These are phyloP conservation scores for Bungarus multicinctus DNA, from an alignment of 2,113 vertebrate genomes.

Conservation along the genomic window DNA sequence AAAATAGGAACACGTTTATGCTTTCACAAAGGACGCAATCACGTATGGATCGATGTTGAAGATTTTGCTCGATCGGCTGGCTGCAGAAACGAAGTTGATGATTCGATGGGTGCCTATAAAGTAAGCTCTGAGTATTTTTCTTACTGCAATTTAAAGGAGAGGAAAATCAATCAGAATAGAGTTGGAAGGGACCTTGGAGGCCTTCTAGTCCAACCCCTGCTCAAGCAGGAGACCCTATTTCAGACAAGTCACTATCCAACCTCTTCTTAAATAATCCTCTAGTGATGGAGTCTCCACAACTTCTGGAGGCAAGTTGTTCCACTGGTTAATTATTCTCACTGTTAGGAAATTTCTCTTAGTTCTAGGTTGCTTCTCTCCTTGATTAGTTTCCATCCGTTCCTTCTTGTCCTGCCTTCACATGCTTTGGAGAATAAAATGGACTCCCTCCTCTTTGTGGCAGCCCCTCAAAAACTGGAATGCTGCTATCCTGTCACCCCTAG, in stretches of 20 bases:
- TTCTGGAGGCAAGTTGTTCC: not conserved
- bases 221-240: not conserved
- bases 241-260: not conserved
- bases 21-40: constrained; percentile 89
- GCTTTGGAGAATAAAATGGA: not conserved
- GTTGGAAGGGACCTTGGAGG: not conserved
- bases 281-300: not conserved
- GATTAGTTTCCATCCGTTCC: not conserved
- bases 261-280: not conserved
- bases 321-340: not conserved
- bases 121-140: constrained; percentile 57
- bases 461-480: not conserved
- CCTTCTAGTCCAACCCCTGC: not conserved
- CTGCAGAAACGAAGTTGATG: constrained; percentile 81
- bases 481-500: accelerated
- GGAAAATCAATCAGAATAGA: not conserved
- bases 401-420: not conserved
- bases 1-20: constrained; percentile 87
- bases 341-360: not conserved
- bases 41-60: constrained; percentile 94
- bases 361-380: not conserved
- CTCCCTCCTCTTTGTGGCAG: not conserved
- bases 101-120: constrained; percentile 75
- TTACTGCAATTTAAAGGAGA: not conserved
- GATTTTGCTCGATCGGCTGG: constrained; percentile 83